A percentile compares a stretch with the other conserved stretches of the same genome.
Evolutionary conservation across 2,113 vertebrate genomes (phyloP).

Genomic region (Onychostruthus taczanowskii): DNA sequence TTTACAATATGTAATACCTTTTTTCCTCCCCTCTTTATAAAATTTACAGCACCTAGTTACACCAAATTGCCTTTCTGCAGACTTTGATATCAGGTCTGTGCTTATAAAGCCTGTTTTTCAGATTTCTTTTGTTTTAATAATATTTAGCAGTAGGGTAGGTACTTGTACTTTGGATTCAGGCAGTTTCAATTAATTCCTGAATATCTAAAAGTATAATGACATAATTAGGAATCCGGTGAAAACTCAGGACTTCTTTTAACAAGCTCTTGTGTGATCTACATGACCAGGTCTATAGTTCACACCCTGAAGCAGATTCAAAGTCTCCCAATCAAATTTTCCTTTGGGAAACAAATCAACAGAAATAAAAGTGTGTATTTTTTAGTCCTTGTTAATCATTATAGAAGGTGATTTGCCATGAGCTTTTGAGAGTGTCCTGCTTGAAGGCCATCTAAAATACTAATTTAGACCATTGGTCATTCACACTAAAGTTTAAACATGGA

Average conservation of each 20-base stretch:
- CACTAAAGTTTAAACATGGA: not conserved
- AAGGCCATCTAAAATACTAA: not conserved
- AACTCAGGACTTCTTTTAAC: not conserved
- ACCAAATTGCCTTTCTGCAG: not conserved
- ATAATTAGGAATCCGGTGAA: not conserved
- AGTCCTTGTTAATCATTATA: not conserved
- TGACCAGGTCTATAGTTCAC: not conserved
- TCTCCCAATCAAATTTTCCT: not conserved
- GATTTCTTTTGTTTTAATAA: not conserved
- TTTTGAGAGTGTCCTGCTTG: not conserved
- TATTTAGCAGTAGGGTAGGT: not conserved
- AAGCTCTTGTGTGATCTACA: not conserved
- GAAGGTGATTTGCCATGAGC: not conserved
- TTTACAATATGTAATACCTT: not conserved
- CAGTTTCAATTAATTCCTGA: not conserved
- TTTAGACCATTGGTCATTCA: not conserved
- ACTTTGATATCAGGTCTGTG: not conserved
- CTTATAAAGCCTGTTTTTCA: not conserved
- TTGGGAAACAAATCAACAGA: not conserved
- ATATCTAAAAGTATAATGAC: not conserved
- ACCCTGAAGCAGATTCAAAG: not conserved
- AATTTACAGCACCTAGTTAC: not conserved
- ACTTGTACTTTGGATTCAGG: not conserved
- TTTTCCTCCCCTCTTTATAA: not conserved
- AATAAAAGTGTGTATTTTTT: not conserved